Percentiles rank a stretch among this genome's conserved stretches.
These are phyloP conservation scores for Lasiommata megera DNA, from an alignment of 2,888 invertebrate genomes.

Conservation along the genomic window DNA sequence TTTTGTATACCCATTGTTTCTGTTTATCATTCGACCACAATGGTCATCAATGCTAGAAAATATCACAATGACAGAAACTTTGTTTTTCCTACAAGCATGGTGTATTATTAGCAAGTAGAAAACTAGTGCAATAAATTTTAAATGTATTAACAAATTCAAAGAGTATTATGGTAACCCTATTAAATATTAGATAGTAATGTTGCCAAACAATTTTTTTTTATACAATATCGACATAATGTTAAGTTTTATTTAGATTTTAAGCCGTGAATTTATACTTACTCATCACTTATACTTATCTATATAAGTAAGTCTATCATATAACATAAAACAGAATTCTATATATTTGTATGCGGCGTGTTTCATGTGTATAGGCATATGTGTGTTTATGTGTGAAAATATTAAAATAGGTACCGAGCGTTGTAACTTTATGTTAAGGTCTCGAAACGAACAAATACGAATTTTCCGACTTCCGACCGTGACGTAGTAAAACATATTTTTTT, in stretches of 20 bases:
- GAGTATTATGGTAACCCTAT: neutral
- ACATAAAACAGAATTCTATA: too few species aligned
- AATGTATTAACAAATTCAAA: neutral
- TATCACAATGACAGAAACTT: neutral
- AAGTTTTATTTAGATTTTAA: neutral
- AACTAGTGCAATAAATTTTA: slow-evolving; percentile 1
- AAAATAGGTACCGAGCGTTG: slow-evolving; percentile 68
- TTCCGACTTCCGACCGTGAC: slow-evolving; percentile 55
- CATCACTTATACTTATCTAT: too few species aligned
- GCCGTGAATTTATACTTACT: neutral
- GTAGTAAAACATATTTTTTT: too few species aligned
- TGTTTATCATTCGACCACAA: neutral
- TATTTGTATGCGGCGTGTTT: slow-evolving; percentile 1
- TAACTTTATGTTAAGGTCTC: slow-evolving; percentile 49
- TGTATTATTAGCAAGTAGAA: slow-evolving; percentile 16
- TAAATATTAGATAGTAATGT: neutral
- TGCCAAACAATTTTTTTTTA: slow-evolving; percentile 9
- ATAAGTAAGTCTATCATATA: too few species aligned
- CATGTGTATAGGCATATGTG: slow-evolving; percentile 3
- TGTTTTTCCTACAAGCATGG: neutral
- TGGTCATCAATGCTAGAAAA: neutral
- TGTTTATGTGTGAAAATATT: slow-evolving; percentile 27
- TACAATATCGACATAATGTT: slow-evolving; percentile 8
- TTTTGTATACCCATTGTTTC: slow-evolving; percentile 3
- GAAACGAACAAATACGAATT: slow-evolving; percentile 71